Evolutionary conservation across 2,888 invertebrate species (phyloP).

Genomic region (Pandemis corylana): DNA sequence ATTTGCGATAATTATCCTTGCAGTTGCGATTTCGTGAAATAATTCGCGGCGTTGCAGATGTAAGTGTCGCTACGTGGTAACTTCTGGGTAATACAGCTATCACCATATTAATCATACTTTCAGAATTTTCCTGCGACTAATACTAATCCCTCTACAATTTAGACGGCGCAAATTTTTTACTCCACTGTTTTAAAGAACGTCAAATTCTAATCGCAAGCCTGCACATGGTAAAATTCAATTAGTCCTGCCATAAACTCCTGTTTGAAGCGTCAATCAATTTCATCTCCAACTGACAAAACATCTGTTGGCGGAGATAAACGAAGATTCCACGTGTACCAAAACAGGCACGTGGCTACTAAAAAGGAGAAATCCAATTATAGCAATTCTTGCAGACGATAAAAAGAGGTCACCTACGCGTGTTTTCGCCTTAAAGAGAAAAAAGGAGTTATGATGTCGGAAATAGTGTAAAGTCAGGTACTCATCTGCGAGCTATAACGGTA

Average conservation of each 20-base stretch:
- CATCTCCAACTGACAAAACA: slow-evolving; percentile 17
- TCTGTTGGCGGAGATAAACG: slow-evolving; percentile 17
- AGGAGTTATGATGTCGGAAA: background rate
- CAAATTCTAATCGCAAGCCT: background rate
- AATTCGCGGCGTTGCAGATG: background rate
- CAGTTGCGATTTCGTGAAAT: background rate
- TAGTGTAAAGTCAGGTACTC: background rate
- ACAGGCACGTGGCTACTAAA: slow-evolving; percentile 6
- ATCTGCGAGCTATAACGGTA: no score
- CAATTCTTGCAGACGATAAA: background rate
- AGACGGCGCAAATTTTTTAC: background rate
- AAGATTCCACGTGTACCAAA: slow-evolving; percentile 6
- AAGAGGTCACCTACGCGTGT: background rate
- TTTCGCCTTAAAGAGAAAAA: background rate
- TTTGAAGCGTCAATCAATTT: slow-evolving; percentile 1
- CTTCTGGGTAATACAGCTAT: background rate
- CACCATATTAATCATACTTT: background rate
- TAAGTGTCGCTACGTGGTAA: background rate
- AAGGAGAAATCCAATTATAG: slow-evolving; percentile 14
- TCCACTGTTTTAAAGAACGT: background rate
- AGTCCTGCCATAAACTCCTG: background rate
- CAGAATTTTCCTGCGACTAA: background rate
- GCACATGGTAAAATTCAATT: slow-evolving; percentile 9
- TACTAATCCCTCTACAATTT: no score
- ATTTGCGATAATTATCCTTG: background rate